Base-by-base conservation (phyloP, 2,888 invertebrate genomes). In the Oligia strigilis region DNA sequence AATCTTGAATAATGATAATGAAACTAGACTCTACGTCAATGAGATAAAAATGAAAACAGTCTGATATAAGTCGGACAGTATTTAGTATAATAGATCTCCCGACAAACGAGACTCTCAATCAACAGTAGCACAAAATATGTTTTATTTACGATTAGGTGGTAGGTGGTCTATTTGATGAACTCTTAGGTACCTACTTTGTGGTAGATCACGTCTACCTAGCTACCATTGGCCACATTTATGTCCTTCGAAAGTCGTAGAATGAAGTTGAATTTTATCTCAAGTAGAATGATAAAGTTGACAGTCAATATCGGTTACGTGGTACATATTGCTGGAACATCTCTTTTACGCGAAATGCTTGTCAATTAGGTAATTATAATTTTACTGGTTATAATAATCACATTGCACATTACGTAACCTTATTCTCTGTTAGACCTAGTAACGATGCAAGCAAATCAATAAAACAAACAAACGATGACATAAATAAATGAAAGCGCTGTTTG, bases 401-500 rank as follows among this genome's bases (percentile, higher is more conserved):
- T 40, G 40, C 17, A 36, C 2, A 46, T 55, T 46, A 46, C 40
- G 40, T 40, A 62, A 82, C 23, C 29, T 0, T 14, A 46, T 29
- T 11, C 19, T 9, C 11, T 14, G 3, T 6, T 66, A 60, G 36
- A 52, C 64, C 8, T 46, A n/a, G 23, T 23, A 65, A 66, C 29
- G 79, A 69, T 72, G 43, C 67, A 58, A 85, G 46, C 58, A 52
- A 82, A 78, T 78, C 40, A 76, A 83, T 84, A 74, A 72, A 78
- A 52, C n/a, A 83, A 78, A 71, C 60, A 74, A 73, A 72, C 62
- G 74, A 64, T 75, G 75, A 70, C 81, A 70, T 52, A 55, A 55
- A 83, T 64, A 78, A 85, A 76, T 69, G 65, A 72, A 52, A 70
- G 69, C 72, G 52, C 29, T 77, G 58, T 69, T 72, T 23, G 29